Conservation (phyloP, 2,113 vertebrate species). For the Sporophila hypoxantha region DNA sequence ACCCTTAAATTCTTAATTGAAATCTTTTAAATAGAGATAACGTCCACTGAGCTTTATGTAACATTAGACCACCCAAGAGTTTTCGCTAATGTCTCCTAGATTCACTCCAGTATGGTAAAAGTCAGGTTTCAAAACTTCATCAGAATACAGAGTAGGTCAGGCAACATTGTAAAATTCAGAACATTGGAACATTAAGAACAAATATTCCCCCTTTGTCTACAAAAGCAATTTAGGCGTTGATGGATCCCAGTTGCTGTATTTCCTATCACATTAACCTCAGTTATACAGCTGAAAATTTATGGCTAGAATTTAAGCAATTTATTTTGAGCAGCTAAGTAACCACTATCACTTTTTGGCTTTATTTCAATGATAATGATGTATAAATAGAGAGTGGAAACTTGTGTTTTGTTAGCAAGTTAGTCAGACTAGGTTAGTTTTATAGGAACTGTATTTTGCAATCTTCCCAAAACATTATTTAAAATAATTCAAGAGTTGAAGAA, state of each 20-base stretch:
- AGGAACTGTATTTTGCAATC: not conserved
- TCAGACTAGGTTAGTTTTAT: not conserved
- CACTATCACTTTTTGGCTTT: not conserved
- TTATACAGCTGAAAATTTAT: not conserved
- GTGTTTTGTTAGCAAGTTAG: not conserved
- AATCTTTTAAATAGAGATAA: not conserved
- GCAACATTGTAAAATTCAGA: not conserved
- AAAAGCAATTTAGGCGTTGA: not conserved
- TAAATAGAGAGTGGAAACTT: not conserved
- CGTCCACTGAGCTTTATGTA: not conserved
- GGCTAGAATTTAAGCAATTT: not conserved
- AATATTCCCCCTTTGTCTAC: not conserved
- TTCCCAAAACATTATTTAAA: not conserved
- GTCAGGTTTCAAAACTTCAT: not conserved
- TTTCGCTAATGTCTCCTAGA: not conserved
- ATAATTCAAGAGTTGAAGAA: not conserved
- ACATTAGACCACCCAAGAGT: not conserved
- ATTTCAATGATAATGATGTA: not conserved
- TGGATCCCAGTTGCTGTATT: not conserved
- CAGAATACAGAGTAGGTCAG: not conserved
- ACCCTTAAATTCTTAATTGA: not conserved
- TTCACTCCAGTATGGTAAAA: not conserved
- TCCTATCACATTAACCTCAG: not conserved
- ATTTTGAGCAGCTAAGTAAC: not conserved
- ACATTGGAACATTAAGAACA: not conserved